These are phyloP conservation scores for Adelognathus sp. DNA, from an alignment of 2,888 invertebrate genomes.

Conservation along the genomic window DNA sequence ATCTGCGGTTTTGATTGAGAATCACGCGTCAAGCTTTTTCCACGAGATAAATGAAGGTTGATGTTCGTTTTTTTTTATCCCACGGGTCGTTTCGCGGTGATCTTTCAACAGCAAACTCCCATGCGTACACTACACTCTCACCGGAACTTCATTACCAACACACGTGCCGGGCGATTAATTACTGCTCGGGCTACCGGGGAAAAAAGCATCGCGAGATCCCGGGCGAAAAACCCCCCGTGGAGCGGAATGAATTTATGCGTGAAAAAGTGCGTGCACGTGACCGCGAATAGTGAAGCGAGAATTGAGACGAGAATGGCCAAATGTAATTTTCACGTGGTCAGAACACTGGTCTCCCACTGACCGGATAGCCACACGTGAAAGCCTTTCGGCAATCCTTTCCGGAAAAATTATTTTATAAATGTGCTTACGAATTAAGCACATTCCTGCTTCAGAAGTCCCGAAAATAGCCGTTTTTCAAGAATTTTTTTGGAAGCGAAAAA, in stretches of 20 bases:
- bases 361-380: too few relatives aligned
- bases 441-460: too few relatives aligned
- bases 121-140: background rate
- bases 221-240: background rate
- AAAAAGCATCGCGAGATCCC: background rate
- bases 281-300: background rate
- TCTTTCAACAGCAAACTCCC: background rate
- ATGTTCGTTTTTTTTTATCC: background rate
- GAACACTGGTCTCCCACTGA: too few relatives aligned
- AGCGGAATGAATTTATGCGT: background rate
- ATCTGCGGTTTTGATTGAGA: background rate
- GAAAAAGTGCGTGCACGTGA: background rate
- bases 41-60: background rate
- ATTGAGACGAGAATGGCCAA: background rate
- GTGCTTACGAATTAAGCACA: too few relatives aligned
- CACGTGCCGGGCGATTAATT: conserved; percentile 12
- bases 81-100: background rate
- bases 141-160: conserved; percentile 7
- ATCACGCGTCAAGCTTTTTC: background rate
- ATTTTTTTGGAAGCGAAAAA: too few relatives aligned
- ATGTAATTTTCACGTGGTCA: background rate
- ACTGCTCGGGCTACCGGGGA: background rate
- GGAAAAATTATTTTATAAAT: too few relatives aligned
- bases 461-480: too few relatives aligned
- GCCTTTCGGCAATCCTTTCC: too few relatives aligned